Evolutionary conservation across 2,797 vertebrate species (phyloP).

Genomic region (Eulemur coronatus): DNA sequence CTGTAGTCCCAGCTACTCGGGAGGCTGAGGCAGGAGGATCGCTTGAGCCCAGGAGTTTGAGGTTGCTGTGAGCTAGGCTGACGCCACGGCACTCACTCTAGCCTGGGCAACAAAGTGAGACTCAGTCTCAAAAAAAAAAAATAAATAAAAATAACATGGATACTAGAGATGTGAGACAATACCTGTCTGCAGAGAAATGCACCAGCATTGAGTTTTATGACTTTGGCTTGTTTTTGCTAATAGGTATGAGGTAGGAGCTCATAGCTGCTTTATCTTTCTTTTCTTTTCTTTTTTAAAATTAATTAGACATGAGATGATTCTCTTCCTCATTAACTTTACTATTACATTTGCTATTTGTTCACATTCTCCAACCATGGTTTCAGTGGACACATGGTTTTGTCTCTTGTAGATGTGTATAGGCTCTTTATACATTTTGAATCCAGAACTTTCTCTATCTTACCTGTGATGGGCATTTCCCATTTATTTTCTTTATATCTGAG

Average conservation of each 20-base stretch:
- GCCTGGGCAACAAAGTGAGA: too few relatives aligned
- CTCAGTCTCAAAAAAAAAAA: too few relatives aligned
- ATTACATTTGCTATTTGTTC: background rate
- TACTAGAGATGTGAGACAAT: background rate
- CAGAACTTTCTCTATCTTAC: background rate
- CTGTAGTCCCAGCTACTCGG: too few relatives aligned
- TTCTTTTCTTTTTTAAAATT: background rate
- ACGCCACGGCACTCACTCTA: too few relatives aligned
- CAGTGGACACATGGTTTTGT: accelerated
- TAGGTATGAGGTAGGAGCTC: background rate
- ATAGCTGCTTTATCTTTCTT: background rate
- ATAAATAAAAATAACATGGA: too few relatives aligned
- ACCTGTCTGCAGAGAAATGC: background rate
- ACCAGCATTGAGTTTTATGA: background rate
- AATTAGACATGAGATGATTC: background rate
- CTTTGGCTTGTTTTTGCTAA: background rate
- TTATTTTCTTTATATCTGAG: background rate
- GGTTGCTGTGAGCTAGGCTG: too few relatives aligned
- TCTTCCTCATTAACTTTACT: background rate
- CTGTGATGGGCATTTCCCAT: background rate
- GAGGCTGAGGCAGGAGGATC: too few relatives aligned
- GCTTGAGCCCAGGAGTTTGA: too few relatives aligned
- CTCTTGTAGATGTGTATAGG: background rate
- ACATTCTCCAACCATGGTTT: background rate
- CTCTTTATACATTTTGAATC: background rate